Conservation (phyloP, 1,140 invertebrate genomes). For the Brachionus asplanchnoidis region DNA sequence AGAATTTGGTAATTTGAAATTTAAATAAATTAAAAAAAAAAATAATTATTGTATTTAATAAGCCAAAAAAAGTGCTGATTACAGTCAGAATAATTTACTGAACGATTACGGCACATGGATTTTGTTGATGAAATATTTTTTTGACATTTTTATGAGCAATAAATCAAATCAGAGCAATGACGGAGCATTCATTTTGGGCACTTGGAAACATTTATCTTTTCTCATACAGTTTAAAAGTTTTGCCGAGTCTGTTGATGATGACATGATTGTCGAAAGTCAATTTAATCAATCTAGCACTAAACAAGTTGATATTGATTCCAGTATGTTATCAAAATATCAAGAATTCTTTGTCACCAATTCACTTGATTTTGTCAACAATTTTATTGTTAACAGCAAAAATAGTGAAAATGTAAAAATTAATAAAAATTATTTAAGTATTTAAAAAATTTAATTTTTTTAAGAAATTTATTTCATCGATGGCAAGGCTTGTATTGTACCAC, state of each 20-base stretch:
- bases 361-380: slow-evolving; percentile 20
- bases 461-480: neutral
- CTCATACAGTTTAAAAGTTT: neutral
- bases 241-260: neutral
- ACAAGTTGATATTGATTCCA: neutral
- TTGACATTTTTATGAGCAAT: neutral
- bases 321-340: neutral
- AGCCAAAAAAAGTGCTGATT: neutral
- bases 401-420: neutral
- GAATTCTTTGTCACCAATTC: neutral
- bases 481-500: neutral
- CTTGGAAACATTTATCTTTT: slow-evolving; percentile 1
- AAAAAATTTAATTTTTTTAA: neutral
- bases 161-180: slow-evolving; percentile 6
- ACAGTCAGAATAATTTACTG: neutral
- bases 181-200: neutral
- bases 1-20: neutral
- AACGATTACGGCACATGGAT: neutral
- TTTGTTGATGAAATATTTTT: slow-evolving; percentile 9
- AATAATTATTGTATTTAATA: neutral
- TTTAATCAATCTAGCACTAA: neutral
- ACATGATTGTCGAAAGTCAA: neutral
- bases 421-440: neutral
- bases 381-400: neutral
- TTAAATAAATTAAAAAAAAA: neutral